Base-by-base conservation (phyloP, 2,888 invertebrate species). In the Phania funesta region DNA sequence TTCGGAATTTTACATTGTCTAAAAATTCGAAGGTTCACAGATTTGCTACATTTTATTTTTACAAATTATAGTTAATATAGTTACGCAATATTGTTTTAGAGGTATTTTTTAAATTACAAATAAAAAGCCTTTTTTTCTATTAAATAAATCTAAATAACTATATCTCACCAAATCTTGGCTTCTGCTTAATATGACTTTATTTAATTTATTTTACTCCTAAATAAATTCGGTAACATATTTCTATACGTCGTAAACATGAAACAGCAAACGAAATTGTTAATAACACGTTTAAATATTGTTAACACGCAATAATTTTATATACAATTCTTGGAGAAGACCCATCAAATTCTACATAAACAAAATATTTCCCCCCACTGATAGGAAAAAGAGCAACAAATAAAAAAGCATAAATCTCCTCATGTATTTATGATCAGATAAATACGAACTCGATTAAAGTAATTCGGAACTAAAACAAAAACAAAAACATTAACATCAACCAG, bases 391-490 rank as follows among this genome's bases (percentile, higher is more conserved):
- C 0, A 38, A 56, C 13, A 65, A 60, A 26, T 22, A 26, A 32
- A 29, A 78, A 38, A 64, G 35, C 46, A 46, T 24, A 62, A 41
- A 77, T 76, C 54, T 62, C 35, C 35, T 52, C 73, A 77, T 70
- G 78, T 82, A 58, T 75, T 74, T 78, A 70, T 78, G 65, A 82
- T 82, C 78, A 70, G 82, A 82, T 82, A 82, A 79, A 64, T 58
- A 68, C 44, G 26, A 82, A 60, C 77, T 62, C 56, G 74, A 82
- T 65, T 78, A 50, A 74, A 74, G 58, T 74, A 82, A 70, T 82
- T 82, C 78, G 82, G 82, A 82, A 78, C 78, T 82, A 75, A 78
- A 78, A 52, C 68, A 78, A 58, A 75, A 65, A 65, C 29, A 80
- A 11, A 16, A 67, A 32, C 48, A 38, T 2, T 11, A 44, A 75